phyloP scores from a whole-genome alignment of 2,113 vertebrate species.

The Ictalurus punctatus region DNA sequence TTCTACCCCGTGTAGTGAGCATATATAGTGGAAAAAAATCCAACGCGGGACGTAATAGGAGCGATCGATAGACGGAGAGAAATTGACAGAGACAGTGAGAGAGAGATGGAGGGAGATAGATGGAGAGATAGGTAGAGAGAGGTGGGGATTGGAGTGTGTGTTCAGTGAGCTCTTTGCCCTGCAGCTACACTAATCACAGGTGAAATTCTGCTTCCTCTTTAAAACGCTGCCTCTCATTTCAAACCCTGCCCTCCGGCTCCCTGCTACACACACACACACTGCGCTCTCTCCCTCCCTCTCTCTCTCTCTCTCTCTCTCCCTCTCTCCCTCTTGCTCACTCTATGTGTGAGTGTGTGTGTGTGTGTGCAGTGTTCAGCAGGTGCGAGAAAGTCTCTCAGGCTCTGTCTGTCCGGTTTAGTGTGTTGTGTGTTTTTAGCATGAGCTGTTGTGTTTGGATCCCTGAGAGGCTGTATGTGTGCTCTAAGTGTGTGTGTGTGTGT shows the following conservation, averaged over 20 bases:
- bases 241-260: constrained; percentile 58
- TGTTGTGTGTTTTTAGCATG: constrained; percentile 37
- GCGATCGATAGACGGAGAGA: not conserved
- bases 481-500: constrained; percentile 45
- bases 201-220: constrained; percentile 59
- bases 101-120: not conserved
- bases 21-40: constrained; percentile 9
- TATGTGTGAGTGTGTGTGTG: constrained; percentile 5
- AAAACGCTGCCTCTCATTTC: constrained; percentile 59
- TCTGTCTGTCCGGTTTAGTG: constrained; percentile 35
- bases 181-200: constrained; percentile 61
- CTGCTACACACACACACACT: constrained; percentile 28
- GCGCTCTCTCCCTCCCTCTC: not conserved
- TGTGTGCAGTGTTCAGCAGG: constrained; percentile 25
- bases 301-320: no score
- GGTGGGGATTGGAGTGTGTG: constrained; percentile 48
- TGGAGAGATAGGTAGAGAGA: not conserved
- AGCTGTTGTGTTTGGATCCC: constrained; percentile 38
- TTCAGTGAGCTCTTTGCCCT: constrained; percentile 53
- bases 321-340: not conserved
- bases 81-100: not conserved
- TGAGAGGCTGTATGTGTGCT: constrained; percentile 13
- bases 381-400: constrained; percentile 40
- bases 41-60: not conserved
- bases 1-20: not conserved